Evolutionary conservation across 2,797 vertebrate species (phyloP), one percentile per base, ranked within the genome.

Genomic region (Sebastiscus albofasciatus): DNA sequence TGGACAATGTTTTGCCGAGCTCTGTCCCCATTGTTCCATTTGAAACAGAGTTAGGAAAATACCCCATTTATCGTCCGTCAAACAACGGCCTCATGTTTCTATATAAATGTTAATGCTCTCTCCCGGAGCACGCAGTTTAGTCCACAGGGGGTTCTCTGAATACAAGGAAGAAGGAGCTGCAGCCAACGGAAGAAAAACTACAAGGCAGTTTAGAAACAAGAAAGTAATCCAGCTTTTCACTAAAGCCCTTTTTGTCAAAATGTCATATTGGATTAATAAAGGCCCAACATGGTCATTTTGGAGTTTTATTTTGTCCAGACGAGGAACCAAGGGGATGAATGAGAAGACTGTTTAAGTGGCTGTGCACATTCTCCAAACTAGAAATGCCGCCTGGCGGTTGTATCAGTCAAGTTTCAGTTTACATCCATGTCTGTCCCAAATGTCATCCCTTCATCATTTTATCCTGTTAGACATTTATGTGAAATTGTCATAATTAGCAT

Each of bases 51-150:
- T 91, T 89, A 86, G 80, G 78, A 89, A 94, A 92, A 94, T 77
- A 89, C 64, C 84, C 84, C 85, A 93, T 94, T 95, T 91, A 94
- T 94, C 88, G 81, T 77, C 74, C 33, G 73, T 89, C 89, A 88
- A 91, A 92, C 87, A 93, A 88, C 78, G 5, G 87, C 72, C 89
- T 87, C 71, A 66, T 89, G 93, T 90, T 92, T 87, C 91, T 56
- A 94, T 95, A 95, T 93, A 96, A 95, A 95, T 95, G 93, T 95
- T 94, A 95, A 94, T 94, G 90, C 92, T 80, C 34, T 81, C 79
- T 83, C 80, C 84, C 74, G 2, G 8, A 81, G 86, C 67, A 36
- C 66, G 55, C 60, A 22, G 66, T 80, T 83, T 13, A 79, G 80
- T 85, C 86, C 52, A 8, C 52, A 26, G 75, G 89, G 80, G 62